A percentile compares a stretch with the other conserved stretches of the same genome.
Conservation (phyloP, 2,113 vertebrate genomes). For the Vidua chalybeata region DNA sequence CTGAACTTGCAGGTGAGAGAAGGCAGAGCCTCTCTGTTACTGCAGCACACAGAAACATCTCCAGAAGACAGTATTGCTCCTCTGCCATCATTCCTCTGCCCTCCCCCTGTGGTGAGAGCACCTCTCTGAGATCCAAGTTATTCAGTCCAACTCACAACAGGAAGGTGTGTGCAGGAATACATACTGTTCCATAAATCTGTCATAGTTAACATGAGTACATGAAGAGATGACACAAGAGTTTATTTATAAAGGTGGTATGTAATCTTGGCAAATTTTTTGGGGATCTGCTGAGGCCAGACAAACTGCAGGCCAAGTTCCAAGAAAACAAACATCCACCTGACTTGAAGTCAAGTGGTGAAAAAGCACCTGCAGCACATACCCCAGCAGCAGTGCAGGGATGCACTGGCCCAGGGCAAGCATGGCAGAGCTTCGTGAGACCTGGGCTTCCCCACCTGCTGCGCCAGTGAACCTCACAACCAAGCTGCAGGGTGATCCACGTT, state of each 20-base stretch:
- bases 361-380: not conserved
- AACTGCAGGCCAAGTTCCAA: not conserved
- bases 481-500: accelerated
- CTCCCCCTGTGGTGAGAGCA: not conserved
- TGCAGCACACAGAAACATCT: not conserved
- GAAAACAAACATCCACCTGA: not conserved
- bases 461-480: not conserved
- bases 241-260: not conserved
- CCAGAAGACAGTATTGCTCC: not conserved
- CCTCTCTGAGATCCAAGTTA: not conserved
- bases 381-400: not conserved
- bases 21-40: not conserved
- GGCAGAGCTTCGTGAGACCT: accelerated
- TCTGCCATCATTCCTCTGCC: not conserved
- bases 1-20: not conserved
- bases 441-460: not conserved
- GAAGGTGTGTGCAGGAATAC: not conserved
- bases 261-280: not conserved
- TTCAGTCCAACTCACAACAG: not conserved
- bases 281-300: not conserved
- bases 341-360: not conserved
- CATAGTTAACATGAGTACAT: not conserved
- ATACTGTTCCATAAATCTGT: not conserved
- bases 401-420: not conserved
- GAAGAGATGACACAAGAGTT: not conserved